phyloP scores from a whole-genome alignment of 2,888 invertebrate species.

The Petrophora chlorosata region DNA sequence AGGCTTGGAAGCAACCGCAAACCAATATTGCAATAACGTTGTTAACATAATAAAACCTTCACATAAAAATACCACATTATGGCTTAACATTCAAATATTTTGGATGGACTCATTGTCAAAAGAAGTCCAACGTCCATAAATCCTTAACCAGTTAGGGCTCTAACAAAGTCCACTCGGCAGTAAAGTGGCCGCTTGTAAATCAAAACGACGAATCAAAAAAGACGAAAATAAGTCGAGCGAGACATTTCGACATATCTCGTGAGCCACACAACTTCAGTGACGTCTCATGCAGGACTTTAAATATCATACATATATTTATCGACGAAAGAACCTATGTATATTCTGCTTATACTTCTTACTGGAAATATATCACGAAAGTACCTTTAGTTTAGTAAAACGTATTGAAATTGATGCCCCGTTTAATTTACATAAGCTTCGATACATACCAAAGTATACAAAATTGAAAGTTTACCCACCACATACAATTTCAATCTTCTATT shows the following conservation, averaged over 20 bases:
- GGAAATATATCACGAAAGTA: not conserved
- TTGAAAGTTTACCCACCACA: constrained; percentile 25
- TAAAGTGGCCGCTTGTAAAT: constrained; percentile 80
- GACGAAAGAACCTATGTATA: not conserved
- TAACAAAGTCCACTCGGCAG: constrained; percentile 78
- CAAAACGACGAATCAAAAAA: constrained; percentile 77
- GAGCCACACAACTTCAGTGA: constrained; percentile 57
- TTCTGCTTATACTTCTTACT: too few relatives aligned
- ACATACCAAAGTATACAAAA: constrained; percentile 12
- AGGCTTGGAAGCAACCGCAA: constrained; percentile 43
- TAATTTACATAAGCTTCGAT: constrained; percentile 18
- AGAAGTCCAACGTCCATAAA: constrained; percentile 69
- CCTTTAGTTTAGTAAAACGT: not conserved
- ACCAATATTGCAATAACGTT: constrained; percentile 56
- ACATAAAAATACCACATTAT: constrained; percentile 59
- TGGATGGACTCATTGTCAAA: constrained; percentile 68
- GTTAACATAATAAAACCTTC: constrained; percentile 36
- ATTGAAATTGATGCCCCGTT: constrained; percentile 2
- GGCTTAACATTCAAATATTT: constrained; percentile 74
- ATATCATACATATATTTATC: not conserved
- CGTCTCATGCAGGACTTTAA: constrained; percentile 28
- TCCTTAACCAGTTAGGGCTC: constrained; percentile 74
- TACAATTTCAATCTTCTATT: too few relatives aligned
- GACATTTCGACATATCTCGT: constrained; percentile 60
- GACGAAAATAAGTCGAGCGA: constrained; percentile 65